Conservation (phyloP, 2,797 vertebrate genomes). For the Diplodus puntazzo region DNA sequence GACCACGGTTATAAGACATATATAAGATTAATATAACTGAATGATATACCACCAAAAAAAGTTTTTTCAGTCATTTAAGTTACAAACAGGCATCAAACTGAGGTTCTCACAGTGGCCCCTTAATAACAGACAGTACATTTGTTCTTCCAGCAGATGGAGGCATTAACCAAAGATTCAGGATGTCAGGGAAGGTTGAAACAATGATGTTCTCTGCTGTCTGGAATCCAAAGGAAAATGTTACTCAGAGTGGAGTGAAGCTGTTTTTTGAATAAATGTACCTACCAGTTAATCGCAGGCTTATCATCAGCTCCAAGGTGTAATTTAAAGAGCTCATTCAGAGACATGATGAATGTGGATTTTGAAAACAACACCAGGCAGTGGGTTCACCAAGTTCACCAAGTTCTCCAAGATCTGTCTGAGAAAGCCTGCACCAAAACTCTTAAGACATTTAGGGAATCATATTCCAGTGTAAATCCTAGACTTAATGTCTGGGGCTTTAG, state of each 20-base stretch:
- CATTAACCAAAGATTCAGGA: slow-evolving; percentile 59
- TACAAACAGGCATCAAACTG: background rate
- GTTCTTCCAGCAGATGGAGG: slow-evolving; percentile 71
- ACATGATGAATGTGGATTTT: slow-evolving; percentile 15
- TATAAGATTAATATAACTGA: background rate
- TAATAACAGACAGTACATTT: slow-evolving; percentile 9
- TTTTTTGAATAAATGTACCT: background rate
- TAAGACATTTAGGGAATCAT: slow-evolving; percentile 64
- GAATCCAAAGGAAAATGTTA: background rate
- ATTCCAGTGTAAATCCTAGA: slow-evolving; percentile 72
- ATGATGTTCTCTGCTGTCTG: background rate
- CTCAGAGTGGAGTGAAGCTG: background rate
- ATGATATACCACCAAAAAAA: background rate
- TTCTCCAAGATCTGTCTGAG: slow-evolving; percentile 51
- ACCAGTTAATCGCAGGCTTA: slow-evolving; percentile 16
- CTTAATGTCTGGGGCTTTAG: slow-evolving; percentile 72
- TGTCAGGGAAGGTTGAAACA: background rate
- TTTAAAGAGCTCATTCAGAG: slow-evolving; percentile 17
- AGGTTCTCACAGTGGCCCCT: background rate
- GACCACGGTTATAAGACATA: fast-evolving
- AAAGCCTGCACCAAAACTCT: slow-evolving; percentile 63
- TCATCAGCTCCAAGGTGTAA: background rate
- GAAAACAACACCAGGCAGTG: slow-evolving; percentile 38
- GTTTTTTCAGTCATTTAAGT: background rate
- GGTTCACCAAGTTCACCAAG: slow-evolving; percentile 37